Evolutionary conservation across 2,888 invertebrate species (phyloP), one percentile per base, ranked within the genome.

Genomic region (Aspidiotus rigidus): DNA sequence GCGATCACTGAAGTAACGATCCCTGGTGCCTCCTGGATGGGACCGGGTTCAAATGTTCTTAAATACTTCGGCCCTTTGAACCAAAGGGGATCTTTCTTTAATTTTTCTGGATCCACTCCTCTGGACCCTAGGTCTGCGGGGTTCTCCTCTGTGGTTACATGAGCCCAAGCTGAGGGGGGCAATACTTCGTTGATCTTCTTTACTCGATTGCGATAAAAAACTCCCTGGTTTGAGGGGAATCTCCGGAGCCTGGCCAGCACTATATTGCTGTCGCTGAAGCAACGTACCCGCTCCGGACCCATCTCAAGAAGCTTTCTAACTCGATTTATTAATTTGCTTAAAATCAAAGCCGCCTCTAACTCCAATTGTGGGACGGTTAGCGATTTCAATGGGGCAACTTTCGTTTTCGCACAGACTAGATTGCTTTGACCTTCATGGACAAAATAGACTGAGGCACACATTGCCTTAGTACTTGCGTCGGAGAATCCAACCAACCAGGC

Each of bases 301-400:
- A 60, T 53, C 5, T 62, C 53, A 10, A 71, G 55, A 15, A 71
- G 16, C 0, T 42, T 13, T 15, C 13, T 56, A 8, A 72, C 64
- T 16, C 49, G 60, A 2, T 44, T 49, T 3, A 60, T 54, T 62
- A 74, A 55, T 55, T 72, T 70, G 1, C 73, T 61, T 11, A 75
- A 69, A 60, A 73, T 54, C 42, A 73, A 16, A 5, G 74, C 74
- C 9, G 66, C 74, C 59, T 72, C 74, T n/a, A 75, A 71, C 71
- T 76, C 75, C 9, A 75, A 70, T 62, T 74, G 71, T 8, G 75
- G 75, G 8, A 74, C 61, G 3, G 74, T 72, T 9, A 72, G 63
- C 7, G 49, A 70, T 67, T 75, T 75, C 7, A 75, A n/a, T 11
- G 75, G 74, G 6, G 76, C 74, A n/a, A 76, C 74, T 13, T 74